phyloP scores from a whole-genome alignment of 1,140 invertebrate genomes.

The Anoplophora glabripennis region DNA sequence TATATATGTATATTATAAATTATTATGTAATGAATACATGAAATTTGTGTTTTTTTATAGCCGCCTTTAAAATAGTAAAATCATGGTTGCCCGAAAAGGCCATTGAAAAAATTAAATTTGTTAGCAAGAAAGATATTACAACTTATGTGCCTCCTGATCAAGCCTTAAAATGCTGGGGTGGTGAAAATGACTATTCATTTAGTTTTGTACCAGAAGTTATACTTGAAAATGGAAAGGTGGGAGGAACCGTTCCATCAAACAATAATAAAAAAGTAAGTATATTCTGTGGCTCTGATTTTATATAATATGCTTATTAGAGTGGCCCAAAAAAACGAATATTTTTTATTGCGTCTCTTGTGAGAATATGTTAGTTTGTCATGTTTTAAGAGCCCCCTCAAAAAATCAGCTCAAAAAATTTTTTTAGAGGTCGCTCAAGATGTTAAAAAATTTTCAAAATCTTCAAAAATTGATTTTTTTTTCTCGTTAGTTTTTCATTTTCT shows the following conservation, averaged over 20 bases:
- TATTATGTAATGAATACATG: not conserved
- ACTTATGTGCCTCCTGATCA: conserved; percentile 75
- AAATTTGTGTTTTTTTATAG: conserved; percentile 53
- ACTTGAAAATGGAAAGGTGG: conserved; percentile 44
- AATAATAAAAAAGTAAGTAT: conserved; percentile 55
- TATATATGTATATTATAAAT: too few species aligned
- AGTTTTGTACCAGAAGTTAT: conserved; percentile 65
- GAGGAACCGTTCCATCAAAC: conserved; percentile 45
- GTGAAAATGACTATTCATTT: conserved; percentile 73
- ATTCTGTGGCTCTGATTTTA: conserved; percentile 22
- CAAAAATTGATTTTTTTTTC: too few species aligned
- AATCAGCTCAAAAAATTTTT: too few species aligned
- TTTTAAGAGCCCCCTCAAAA: too few species aligned
- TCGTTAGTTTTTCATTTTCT: too few species aligned
- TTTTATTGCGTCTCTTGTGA: too few species aligned
- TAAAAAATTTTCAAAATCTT: too few species aligned
- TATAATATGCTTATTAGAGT: too few species aligned
- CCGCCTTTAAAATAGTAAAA: conserved; percentile 92
- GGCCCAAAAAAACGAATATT: too few species aligned
- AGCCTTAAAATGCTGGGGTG: conserved; percentile 79
- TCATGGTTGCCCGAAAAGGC: conserved; percentile 83
- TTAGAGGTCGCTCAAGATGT: too few species aligned
- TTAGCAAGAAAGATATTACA: conserved; percentile 73
- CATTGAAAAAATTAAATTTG: conserved; percentile 86
- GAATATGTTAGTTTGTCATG: too few species aligned